Base-by-base conservation (phyloP, 2,113 vertebrate species). In the Datnioides undecimradiatus region DNA sequence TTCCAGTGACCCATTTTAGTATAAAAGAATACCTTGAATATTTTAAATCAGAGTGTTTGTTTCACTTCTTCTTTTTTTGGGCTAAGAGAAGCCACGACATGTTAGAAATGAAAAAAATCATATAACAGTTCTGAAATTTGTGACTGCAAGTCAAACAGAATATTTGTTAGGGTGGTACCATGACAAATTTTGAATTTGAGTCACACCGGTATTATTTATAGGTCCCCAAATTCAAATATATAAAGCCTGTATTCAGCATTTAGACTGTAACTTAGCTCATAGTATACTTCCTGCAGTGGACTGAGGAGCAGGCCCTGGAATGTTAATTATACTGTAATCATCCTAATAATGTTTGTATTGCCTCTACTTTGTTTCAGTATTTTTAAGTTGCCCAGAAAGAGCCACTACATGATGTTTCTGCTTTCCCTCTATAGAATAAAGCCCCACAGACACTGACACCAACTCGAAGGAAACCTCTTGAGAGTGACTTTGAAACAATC, bases 401-500 rank as follows among this genome's bases (percentile, higher is more conserved):
- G 7, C 2, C 48, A 41, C 12, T 6, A 25, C 33, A 36, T 51
- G 1, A 23, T 54, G 8, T 67, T 60, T 82, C 45, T 82, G 19
- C n/a, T 79, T 55, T 49, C 6, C 63, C 16, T 80, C 7, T 55
- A 1, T 76, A 97, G 95, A 96, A 62, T 84, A 97, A 94, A n/a
- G 71, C 93, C 14, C 91, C 90, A 10, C 93, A 93, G 85, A 88
- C 73, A 0, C 66, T 91, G 6, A 91, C 95, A 0, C 92, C 95
- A 2, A 94, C 96, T 0, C 94, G 97, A 83, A 95, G 96, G 85
- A 99, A 97, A 80, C 98, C 98, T 0, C 92, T 97, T 0, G 98
- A 99, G 88, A 96, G 91, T 0, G 98, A 99, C 91, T 99, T 99
- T 38, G 97, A 99, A 91, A 98, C 97, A 34, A 96, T 98, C 90